Conservation (phyloP, 2,113 vertebrate genomes). For the Lagenorhynchus albirostris region DNA sequence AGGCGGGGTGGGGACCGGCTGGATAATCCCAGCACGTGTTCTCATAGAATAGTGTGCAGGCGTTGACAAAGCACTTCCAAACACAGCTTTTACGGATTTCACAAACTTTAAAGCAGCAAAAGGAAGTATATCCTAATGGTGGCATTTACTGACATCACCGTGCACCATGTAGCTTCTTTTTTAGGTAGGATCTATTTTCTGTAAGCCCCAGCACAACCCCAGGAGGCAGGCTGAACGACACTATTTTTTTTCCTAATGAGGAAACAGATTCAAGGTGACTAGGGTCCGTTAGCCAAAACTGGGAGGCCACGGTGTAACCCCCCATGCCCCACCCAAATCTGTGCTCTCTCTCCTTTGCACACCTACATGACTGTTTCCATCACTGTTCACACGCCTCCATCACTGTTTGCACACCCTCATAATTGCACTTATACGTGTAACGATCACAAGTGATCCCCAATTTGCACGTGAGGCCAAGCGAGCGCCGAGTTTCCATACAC, state of each 20-base stretch:
- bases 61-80: fast-evolving
- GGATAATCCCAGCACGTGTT: fast-evolving
- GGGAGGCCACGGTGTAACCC: background rate
- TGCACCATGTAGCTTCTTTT: background rate
- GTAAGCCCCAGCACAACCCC: background rate
- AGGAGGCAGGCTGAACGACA: fast-evolving
- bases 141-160: background rate
- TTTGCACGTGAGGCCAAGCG: background rate
- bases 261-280: background rate
- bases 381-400: background rate
- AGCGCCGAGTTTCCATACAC: fast-evolving
- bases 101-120: background rate
- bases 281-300: background rate
- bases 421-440: fast-evolving
- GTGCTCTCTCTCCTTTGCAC: too few species aligned
- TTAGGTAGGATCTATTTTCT: background rate
- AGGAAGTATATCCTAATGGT: background rate
- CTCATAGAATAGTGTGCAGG: background rate
- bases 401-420: background rate
- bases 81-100: background rate
- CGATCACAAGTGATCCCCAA: fast-evolving
- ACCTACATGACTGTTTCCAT: too few species aligned
- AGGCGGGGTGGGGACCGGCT: background rate
- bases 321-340: background rate
- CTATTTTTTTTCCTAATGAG: fast-evolving